Percentiles rank a stretch among this genome's conserved stretches.
phyloP scores from a whole-genome alignment of 2,797 vertebrate species.

The Chlorospingus semifuscus region DNA sequence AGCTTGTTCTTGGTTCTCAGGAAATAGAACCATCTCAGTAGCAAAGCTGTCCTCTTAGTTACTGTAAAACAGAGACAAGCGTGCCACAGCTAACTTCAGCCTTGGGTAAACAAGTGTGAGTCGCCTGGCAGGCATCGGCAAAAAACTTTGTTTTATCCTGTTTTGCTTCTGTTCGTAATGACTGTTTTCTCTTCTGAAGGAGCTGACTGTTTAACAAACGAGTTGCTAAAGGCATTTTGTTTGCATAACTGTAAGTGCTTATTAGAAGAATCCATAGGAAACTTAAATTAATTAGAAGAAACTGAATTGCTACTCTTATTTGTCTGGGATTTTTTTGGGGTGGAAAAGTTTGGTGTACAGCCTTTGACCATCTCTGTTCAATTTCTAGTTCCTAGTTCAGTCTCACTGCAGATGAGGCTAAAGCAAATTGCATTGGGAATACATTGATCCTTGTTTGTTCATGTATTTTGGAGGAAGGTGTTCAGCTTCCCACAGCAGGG shows the following conservation, averaged over 20 bases:
- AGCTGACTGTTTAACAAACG: conserved; percentile 82
- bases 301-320: not conserved
- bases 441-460: not conserved
- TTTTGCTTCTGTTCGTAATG: conserved; percentile 67
- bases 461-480: not conserved
- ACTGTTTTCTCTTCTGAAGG: conserved; percentile 68
- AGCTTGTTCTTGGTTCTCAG: not conserved
- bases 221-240: conserved; percentile 78
- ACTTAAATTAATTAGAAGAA: conserved; percentile 42
- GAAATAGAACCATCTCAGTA: not conserved
- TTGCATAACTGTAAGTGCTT: conserved; percentile 69
- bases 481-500: not conserved
- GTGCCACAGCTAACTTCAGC: not conserved
- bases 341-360: not conserved
- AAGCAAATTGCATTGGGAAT: not conserved
- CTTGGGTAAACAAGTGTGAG: not conserved
- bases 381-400: not conserved
- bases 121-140: conserved; percentile 43
- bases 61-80: not conserved
- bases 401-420: not conserved
- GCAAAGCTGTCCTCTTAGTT: not conserved
- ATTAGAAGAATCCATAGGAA: conserved; percentile 66
- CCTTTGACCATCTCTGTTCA: not conserved
- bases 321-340: not conserved
- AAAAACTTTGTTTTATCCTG: conserved; percentile 30